A percentile compares a stretch with the other conserved stretches of the same genome.
These are phyloP conservation scores for Limanda limanda DNA, from an alignment of 2,113 vertebrate species.

Conservation along the genomic window DNA sequence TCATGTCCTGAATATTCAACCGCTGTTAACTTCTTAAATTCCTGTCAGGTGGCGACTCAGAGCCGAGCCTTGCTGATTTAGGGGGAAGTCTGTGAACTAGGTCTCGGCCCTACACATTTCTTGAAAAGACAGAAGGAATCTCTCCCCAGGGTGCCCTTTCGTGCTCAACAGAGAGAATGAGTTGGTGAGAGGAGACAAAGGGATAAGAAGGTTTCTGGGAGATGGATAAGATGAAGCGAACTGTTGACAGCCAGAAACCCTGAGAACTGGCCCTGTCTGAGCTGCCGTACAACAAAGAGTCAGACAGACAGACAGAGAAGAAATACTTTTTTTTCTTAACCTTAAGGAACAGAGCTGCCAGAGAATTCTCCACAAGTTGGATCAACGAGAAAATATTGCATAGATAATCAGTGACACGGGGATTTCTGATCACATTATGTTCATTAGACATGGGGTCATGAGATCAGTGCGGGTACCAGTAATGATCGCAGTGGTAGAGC, in stretches of 20 bases:
- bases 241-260: slow-evolving; percentile 56
- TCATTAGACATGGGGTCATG: neutral
- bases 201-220: slow-evolving; percentile 51
- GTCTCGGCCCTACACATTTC: slow-evolving; percentile 17
- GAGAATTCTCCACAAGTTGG: slow-evolving; percentile 22
- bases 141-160: slow-evolving; percentile 39
- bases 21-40: slow-evolving; percentile 4
- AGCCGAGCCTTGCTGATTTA: neutral
- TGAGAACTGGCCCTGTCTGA: slow-evolving; percentile 34
- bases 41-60: neutral
- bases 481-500: neutral
- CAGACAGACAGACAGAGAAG: slow-evolving; percentile 26
- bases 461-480: neutral
- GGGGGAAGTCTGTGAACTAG: slow-evolving; percentile 40
- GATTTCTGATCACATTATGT: neutral
- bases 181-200: slow-evolving; percentile 40
- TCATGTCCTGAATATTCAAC: neutral
- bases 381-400: slow-evolving; percentile 30
- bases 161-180: slow-evolving; percentile 35
- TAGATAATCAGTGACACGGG: slow-evolving; percentile 12
- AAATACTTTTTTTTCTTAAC: slow-evolving; percentile 22
- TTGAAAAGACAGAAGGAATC: slow-evolving; percentile 35
- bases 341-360: slow-evolving; percentile 35
- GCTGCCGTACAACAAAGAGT: slow-evolving; percentile 26
- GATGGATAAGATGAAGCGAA: slow-evolving; percentile 47